Percentiles rank a stretch among this genome's conserved stretches.
Conservation (phyloP, 2,888 invertebrate species). For the Ypsolopha scabrella region DNA sequence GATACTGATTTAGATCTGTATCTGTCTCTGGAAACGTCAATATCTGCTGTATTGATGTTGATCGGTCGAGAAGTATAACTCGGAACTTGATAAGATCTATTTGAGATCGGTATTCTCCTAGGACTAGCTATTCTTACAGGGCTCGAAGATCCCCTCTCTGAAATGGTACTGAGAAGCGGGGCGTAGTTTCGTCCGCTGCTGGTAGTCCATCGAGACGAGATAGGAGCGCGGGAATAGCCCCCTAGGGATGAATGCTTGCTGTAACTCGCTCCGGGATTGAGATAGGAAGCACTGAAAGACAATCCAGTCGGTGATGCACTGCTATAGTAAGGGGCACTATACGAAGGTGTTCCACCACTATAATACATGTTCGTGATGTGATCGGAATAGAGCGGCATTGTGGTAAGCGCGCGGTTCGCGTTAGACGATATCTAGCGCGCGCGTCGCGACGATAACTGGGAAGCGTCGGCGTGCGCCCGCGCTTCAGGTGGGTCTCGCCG, state of each 20-base stretch:
- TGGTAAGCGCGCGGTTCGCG: constrained; percentile 15
- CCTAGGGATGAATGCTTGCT: constrained; percentile 61
- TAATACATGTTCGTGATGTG: constrained; percentile 73
- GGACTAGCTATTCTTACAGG: constrained; percentile 55
- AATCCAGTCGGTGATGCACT: constrained; percentile 44
- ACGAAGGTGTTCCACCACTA: constrained; percentile 58
- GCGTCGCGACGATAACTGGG: constrained; percentile 13
- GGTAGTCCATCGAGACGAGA: constrained; percentile 46
- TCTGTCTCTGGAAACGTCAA: constrained; percentile 81
- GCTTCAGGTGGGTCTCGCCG: constrained; percentile 17
- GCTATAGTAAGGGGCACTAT: constrained; percentile 62
- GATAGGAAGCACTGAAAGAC: constrained; percentile 61
- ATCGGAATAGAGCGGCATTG: constrained; percentile 78
- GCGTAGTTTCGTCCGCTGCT: constrained; percentile 70
- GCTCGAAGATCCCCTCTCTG: constrained; percentile 47
- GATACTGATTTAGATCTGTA: constrained; percentile 49
- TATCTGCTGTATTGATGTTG: constrained; percentile 86
- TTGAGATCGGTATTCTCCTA: constrained; percentile 56
- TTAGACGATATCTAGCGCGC: constrained; percentile 19
- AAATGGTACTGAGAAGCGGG: constrained; percentile 81
- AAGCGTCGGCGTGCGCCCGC: constrained; percentile 9
- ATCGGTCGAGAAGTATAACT: constrained; percentile 72
- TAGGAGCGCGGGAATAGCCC: constrained; percentile 66
- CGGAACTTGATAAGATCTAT: constrained; percentile 55
- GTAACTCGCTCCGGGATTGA: constrained; percentile 59